Base-by-base conservation (phyloP, 2,797 vertebrate genomes). In the Telmatherina bonti region DNA sequence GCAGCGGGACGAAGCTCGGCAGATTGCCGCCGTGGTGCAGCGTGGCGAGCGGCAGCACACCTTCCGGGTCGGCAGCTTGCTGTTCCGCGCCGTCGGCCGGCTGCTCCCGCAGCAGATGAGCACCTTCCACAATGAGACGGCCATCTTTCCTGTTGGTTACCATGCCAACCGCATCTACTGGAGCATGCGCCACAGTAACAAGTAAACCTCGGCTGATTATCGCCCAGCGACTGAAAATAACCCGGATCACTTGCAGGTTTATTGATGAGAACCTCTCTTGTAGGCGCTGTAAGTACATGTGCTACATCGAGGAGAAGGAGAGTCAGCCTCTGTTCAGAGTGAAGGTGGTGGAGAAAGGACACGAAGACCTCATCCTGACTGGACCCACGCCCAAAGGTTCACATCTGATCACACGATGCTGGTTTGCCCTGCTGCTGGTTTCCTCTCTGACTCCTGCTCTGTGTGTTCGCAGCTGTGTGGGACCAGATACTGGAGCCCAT, bases 101-200 rank as follows among this genome's bases (percentile, higher is more conserved):
- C 96, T 99, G 75, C 95, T 98, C 59, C 97, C 97, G 0, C 96
- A 97, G 59, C 98, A 99, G 90, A 97, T 98, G 95, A 92, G 85
- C 43, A 81, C 90, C 2, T 99, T 99, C 93, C 97, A 99, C 89
- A 96, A 93, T 0, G 53, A 93, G 1, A 78, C 91, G 1, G 96
- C 97, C 16, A 97, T 99, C 82, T 99, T 96, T 77, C 97, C 98
- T 0, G 90, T 97, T 13, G 97, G 97, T 1, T 99, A 96, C 7
- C 96, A 97, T 53, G 95, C 97, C 90, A 97, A 96, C 93, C 94
- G 97, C 43, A 77, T 99, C 47, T 99, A 99, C 90, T 99, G 98
- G 98, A 99, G 98, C 90, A 98, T 93, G 68, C 94, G 98, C 7
- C 93, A 97, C 0, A 93, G 94, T 22, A 96, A 93, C 93, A 89